Base-by-base conservation (phyloP, 2,888 invertebrate genomes). In the Pseudeuparius sepicola region DNA sequence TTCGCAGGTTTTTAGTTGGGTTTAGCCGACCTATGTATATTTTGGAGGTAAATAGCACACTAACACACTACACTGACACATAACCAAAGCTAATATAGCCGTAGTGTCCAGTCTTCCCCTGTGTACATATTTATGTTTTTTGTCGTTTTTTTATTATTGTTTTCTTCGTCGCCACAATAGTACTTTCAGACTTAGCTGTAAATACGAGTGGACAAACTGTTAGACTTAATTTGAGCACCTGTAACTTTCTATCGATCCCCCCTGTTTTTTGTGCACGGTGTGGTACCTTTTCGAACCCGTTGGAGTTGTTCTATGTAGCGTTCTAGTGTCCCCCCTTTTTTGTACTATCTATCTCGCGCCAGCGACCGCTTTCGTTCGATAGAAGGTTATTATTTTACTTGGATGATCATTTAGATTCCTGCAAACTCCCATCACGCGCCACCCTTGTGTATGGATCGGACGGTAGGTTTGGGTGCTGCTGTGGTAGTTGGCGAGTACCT, bases 241-340 rank as follows among this genome's bases (percentile, higher is more conserved):
- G 51, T 56, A 56, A 56, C 56, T 55, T 56, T 56, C 56, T 56
- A 56, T 56, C 56, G 56, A 54, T 47, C 20, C 20, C 20, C n/a
- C 20, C 20, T 40, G 35, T 31, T 36, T 43, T 39, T 47, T 47
- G 34, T 51, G 51, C 52, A 52, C 52, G 50, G 48, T 51, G 50
- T 48, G 44, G 46, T 46, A 40, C 39, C 31, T 28, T 41, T 37
- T 30, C 36, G 42, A 30, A 39, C 39, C 33, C 34, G 26, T 48
- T n/a, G n/a, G n/a, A n/a, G n/a, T n/a, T n/a, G 40, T 43, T 45
- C 44, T 50, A 36, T 52, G 41, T 49, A 53, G 53, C 52, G 54
- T 47, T 26, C 40, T 52, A 49, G 51, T 32, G 31, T 45, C 41
- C 48, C 47, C 44, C 44, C 37, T 32, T 12, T 33, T 31, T 43